Base-by-base conservation (phyloP, 2,888 invertebrate species). In the Hydroisotoma schaefferi region DNA sequence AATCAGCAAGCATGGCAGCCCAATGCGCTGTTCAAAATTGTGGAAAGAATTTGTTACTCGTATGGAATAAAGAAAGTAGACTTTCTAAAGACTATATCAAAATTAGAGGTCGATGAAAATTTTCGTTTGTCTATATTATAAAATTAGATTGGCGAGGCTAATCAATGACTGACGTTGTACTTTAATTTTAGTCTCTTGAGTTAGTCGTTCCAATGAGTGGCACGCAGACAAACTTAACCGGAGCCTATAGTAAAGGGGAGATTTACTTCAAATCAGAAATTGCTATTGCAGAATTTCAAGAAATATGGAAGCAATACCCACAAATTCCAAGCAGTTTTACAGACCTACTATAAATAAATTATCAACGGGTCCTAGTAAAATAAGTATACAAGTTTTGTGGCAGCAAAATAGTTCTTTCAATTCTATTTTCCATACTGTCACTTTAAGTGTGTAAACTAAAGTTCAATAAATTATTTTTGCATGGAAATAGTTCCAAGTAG, bases 1-100 rank as follows among this genome's bases (percentile, higher is more conserved):
- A 53, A 44, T n/a, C 59, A 54, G 15, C 59, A 61, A 27, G 67
- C 67, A 18, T 67, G 67, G 67, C 61, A 67, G 53, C 67, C 67
- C 10, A 40, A 43, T 18, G 38, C 49, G 29, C 44, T 63, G 8
- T 63, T 38, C 48, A 63, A 63, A 57, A 63, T 61, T 23, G 49
- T 67, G 1, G 55, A 53, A n/a, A 67, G 59, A 38, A 51, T 61
- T 1, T 55, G 55, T 25, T n/a, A 47, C 1, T 27, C 38, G 18
- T 61, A 55, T 23, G 58, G 61, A 26, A 55, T 61, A 40, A 26
- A 51, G 1, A 60, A 64, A 44, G 64, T 57, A 4, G 64, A 64
- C n/a, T 64, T 57, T 37, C 52, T 57, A 26, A 60, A 61, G 55
- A 40, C 60, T 12, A 57, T 58, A 23, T 25, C 49, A 1, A 57